A percentile compares a stretch with the other conserved stretches of the same genome.
These are phyloP conservation scores for Sepioteuthis lessoniana DNA, from an alignment of 2,888 invertebrate genomes.

Conservation along the genomic window DNA sequence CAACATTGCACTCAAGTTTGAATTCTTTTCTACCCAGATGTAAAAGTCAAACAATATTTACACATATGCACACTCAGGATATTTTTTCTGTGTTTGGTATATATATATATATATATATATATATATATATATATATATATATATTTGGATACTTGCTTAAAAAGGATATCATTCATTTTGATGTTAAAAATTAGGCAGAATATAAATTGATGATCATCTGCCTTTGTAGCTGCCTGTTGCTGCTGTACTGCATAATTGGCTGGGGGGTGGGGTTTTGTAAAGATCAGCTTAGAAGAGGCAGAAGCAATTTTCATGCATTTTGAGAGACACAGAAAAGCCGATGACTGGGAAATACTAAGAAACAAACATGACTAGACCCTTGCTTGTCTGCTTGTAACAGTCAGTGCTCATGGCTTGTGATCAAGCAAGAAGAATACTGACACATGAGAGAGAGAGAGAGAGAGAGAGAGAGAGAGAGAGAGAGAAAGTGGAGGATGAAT, in stretches of 20 bases:
- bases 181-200: neutral
- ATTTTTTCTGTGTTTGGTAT: neutral
- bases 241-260: conserved; percentile 34
- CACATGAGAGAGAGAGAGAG: too few relatives aligned
- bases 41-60: conserved; percentile 5
- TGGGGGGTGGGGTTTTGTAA: neutral
- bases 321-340: neutral
- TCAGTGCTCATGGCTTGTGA: too few relatives aligned
- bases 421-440: too few relatives aligned
- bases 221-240: conserved; percentile 41
- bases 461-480: too few relatives aligned
- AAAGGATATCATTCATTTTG: neutral
- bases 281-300: neutral
- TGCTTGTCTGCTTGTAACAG: too few relatives aligned
- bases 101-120: too few relatives aligned
- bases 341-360: too few relatives aligned
- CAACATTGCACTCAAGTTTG: neutral
- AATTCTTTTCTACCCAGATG: neutral
- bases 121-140: too few relatives aligned
- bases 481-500: neutral
- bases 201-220: neutral
- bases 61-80: conserved; percentile 13
- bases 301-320: neutral
- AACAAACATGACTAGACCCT: too few relatives aligned
- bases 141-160: neutral